A percentile compares a stretch with the other conserved stretches of the same genome.
Conservation (phyloP, 1,140 invertebrate species). For the Zophobas atratus region DNA sequence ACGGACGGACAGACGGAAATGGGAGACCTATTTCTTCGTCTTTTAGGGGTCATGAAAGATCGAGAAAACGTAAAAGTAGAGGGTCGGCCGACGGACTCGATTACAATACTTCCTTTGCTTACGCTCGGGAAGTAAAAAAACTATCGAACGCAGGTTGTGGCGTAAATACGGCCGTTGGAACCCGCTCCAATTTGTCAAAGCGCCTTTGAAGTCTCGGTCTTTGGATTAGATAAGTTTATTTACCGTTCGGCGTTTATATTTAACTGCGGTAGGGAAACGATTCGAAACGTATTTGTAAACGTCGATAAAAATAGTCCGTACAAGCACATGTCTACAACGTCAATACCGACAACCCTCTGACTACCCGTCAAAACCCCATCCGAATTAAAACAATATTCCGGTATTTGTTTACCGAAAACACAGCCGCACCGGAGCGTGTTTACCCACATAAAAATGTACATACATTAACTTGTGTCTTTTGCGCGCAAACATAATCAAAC, state of each 20-base stretch:
- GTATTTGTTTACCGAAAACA: conserved; percentile 16
- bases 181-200: conserved; percentile 2
- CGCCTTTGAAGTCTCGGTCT: conserved; percentile 2
- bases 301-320: conserved; percentile 19
- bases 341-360: conserved; percentile 25
- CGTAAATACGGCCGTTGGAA: not conserved
- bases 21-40: too few relatives aligned
- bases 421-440: not conserved
- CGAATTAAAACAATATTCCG: conserved; percentile 1
- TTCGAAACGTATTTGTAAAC: conserved; percentile 22
- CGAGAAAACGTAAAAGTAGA: too few relatives aligned
- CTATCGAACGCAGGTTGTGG: not conserved
- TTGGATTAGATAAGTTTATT: conserved; percentile 26
- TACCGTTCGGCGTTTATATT: conserved; percentile 35
- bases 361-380: conserved; percentile 6
- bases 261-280: conserved; percentile 30
- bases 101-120: too few relatives aligned
- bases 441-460: not conserved
- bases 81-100: too few relatives aligned
- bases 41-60: too few relatives aligned
- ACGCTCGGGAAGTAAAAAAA: too few relatives aligned
- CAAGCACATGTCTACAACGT: conserved; percentile 22
- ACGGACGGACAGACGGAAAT: too few relatives aligned
- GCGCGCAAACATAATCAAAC: conserved; percentile 9
- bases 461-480: conserved; percentile 10